Percentiles rank a stretch among this genome's conserved stretches.
These are phyloP conservation scores for Apomyelois bistriatella DNA, from an alignment of 2,888 invertebrate genomes.

Conservation along the genomic window DNA sequence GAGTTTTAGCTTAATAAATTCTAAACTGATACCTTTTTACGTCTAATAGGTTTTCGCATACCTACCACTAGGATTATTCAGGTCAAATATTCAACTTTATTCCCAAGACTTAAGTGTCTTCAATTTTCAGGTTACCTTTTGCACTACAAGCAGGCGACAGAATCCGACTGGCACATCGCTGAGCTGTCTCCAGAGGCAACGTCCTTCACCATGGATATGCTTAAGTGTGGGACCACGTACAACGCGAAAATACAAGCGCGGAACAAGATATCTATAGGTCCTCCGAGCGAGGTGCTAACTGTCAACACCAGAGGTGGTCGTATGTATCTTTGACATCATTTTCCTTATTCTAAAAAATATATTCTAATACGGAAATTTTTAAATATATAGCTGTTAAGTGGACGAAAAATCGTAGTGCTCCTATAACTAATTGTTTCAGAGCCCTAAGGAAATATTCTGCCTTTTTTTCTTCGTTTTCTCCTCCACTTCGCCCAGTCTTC, in stretches of 20 bases:
- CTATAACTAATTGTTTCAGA: too few species aligned
- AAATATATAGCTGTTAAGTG: too few species aligned
- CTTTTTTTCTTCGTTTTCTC: too few species aligned
- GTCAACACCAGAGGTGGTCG: conserved; percentile 88
- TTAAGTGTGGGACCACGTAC: conserved; percentile 89
- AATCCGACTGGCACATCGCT: conserved; percentile 84
- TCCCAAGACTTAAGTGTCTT: background rate
- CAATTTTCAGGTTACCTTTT: conserved; percentile 82
- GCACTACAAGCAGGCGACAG: conserved; percentile 83
- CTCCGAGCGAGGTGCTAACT: conserved; percentile 82
- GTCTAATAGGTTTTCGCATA: too few species aligned
- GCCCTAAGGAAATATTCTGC: too few species aligned
- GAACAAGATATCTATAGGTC: conserved; percentile 87
- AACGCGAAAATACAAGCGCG: conserved; percentile 86
- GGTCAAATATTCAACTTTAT: too few species aligned
- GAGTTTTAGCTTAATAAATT: too few species aligned
- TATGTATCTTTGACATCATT: conserved; percentile 43
- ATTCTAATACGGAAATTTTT: too few species aligned
- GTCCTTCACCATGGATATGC: conserved; percentile 84
- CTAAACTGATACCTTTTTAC: too few species aligned
- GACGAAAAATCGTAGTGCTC: too few species aligned
- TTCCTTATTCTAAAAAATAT: background rate
- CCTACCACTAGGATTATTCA: too few species aligned
- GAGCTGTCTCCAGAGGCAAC: conserved; percentile 87
- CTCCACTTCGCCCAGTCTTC: too few species aligned